A percentile compares a stretch with the other conserved stretches of the same genome.
These are phyloP conservation scores for Drosophila bunnanda DNA, from an alignment of 2,888 invertebrate species.

Conservation along the genomic window DNA sequence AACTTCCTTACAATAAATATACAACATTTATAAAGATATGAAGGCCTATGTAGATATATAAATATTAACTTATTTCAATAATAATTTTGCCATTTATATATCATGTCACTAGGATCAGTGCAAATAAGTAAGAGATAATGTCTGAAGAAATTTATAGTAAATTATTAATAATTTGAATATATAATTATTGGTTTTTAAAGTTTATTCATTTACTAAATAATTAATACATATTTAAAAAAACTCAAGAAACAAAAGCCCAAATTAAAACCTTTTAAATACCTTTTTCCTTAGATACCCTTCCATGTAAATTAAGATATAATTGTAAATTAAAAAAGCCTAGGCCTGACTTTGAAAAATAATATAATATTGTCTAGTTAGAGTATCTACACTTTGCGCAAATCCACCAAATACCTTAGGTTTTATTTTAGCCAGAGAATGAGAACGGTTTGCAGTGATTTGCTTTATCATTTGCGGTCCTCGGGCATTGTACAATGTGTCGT, in stretches of 20 bases:
- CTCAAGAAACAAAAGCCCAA: not conserved
- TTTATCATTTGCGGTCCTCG: conserved; percentile 65
- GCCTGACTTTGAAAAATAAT: not conserved
- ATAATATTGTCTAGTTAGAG: not conserved
- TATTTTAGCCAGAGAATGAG: not conserved
- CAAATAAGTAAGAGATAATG: not conserved
- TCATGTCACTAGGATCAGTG: too few relatives aligned
- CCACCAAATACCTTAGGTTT: not conserved
- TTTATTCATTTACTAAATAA: not conserved
- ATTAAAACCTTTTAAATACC: too few relatives aligned
- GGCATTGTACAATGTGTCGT: conserved; percentile 40
- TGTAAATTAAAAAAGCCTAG: not conserved
- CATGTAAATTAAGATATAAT: too few relatives aligned
- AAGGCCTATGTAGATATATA: too few relatives aligned
- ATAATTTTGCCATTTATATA: too few relatives aligned
- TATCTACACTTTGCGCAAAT: not conserved
- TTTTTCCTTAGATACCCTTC: too few relatives aligned
- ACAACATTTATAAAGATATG: too few relatives aligned
- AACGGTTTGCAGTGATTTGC: conserved; percentile 56
- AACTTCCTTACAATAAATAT: too few relatives aligned
- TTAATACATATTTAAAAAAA: too few relatives aligned
- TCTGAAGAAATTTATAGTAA: not conserved
- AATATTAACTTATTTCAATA: too few relatives aligned
- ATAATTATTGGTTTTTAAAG: not conserved
- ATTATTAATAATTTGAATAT: not conserved